Evolutionary conservation across 1,140 invertebrate genomes (phyloP).

Genomic region (Drosophila parvula): DNA sequence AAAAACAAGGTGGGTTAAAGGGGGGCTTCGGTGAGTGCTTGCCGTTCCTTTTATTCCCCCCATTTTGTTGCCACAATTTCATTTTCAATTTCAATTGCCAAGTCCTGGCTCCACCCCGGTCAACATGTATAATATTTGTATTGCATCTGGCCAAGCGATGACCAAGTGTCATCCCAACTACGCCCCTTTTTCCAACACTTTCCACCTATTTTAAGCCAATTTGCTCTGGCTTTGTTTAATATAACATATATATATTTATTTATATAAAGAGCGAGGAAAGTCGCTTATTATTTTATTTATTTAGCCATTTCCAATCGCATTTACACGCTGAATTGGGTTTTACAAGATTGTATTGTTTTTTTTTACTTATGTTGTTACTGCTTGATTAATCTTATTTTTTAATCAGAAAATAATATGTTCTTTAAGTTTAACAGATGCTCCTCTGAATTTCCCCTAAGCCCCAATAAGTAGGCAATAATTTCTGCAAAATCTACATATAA

Average conservation of each 20-base stretch:
- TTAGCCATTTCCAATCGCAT: constrained; percentile 20
- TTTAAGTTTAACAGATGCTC: neutral
- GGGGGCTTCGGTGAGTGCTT: constrained; percentile 15
- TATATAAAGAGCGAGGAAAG: neutral
- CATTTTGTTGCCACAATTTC: constrained; percentile 58
- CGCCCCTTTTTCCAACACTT: neutral
- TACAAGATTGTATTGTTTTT: neutral
- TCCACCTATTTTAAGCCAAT: constrained; percentile 27
- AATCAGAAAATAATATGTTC: neutral
- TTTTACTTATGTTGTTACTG: too few species aligned
- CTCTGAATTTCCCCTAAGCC: neutral
- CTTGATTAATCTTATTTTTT: too few species aligned
- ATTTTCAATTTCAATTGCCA: constrained; percentile 77
- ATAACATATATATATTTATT: constrained; percentile 6
- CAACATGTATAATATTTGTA: constrained; percentile 58
- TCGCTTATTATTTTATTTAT: constrained; percentile 18
- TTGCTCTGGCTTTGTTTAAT: constrained; percentile 45
- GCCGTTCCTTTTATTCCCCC: constrained; percentile 18
- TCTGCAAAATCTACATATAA: neutral
- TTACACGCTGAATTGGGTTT: neutral
- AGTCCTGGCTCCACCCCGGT: constrained; percentile 29
- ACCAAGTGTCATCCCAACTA: constrained; percentile 15
- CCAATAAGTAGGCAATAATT: neutral
- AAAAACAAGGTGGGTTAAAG: neutral
- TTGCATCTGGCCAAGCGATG: constrained; percentile 44